A percentile compares a stretch with the other conserved stretches of the same genome.
phyloP scores from a whole-genome alignment of 2,888 invertebrate species.

The Unio delphinus region DNA sequence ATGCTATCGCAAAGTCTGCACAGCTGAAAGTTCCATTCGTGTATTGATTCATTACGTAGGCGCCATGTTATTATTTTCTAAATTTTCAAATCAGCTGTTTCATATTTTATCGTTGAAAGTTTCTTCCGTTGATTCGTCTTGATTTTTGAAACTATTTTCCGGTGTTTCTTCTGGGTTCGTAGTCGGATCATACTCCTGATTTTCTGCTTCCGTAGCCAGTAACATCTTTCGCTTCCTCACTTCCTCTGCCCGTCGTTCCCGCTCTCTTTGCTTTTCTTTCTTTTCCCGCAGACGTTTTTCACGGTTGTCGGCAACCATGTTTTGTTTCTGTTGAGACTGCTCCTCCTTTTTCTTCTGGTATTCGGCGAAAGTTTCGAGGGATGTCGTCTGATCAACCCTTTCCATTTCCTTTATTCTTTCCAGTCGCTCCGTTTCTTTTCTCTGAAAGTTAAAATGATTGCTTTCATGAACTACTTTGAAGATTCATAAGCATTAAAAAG shows the following conservation, averaged over 20 bases:
- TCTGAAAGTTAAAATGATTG: constrained; percentile 38
- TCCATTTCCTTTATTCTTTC: constrained; percentile 60
- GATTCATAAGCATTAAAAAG: not conserved
- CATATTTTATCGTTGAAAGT: too few relatives aligned
- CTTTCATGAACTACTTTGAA: not conserved
- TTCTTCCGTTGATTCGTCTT: too few relatives aligned
- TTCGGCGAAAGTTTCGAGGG: constrained; percentile 55
- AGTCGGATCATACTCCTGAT: constrained; percentile 3
- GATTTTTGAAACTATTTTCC: too few relatives aligned
- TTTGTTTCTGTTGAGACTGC: constrained; percentile 53
- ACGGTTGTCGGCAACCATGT: constrained; percentile 52
- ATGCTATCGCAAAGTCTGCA: too few relatives aligned
- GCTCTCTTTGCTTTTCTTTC: constrained; percentile 53
- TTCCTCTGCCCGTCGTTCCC: constrained; percentile 57
- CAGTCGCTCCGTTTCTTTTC: constrained; percentile 59
- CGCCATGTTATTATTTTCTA: too few relatives aligned
- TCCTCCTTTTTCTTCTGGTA: constrained; percentile 57
- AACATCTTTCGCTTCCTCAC: constrained; percentile 58
- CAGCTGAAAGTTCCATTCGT: too few relatives aligned
- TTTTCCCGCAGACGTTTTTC: constrained; percentile 56
- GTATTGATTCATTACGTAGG: too few relatives aligned
- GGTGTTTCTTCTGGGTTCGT: too few relatives aligned
- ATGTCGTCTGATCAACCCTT: constrained; percentile 54
- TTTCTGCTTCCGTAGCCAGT: constrained; percentile 31
- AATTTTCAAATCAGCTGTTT: too few relatives aligned